Conservation (phyloP, 1,140 invertebrate genomes). For the Schlechtendalia chinensis region DNA sequence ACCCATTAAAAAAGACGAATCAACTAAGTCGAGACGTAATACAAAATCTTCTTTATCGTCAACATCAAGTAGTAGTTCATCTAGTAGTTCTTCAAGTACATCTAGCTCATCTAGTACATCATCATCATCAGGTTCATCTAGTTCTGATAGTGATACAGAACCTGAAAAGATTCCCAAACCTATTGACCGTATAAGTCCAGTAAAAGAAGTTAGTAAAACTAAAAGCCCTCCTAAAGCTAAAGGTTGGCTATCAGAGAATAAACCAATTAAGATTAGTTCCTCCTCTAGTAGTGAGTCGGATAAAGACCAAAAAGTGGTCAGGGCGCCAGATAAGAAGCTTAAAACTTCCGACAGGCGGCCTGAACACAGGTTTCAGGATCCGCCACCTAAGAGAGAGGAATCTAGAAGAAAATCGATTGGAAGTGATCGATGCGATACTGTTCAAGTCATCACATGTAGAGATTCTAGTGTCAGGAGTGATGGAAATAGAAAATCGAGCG, state of each 20-base stretch:
- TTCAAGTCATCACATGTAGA: constrained; percentile 60
- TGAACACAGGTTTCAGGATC: constrained; percentile 71
- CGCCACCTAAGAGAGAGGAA: constrained; percentile 73
- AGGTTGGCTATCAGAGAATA: constrained; percentile 45
- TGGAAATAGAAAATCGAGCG: constrained; percentile 52
- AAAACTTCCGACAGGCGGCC: constrained; percentile 79
- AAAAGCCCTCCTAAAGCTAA: constrained; percentile 52
- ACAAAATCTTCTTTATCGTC: constrained; percentile 55
- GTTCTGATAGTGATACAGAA: constrained; percentile 60
- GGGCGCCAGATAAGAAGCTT: constrained; percentile 78
- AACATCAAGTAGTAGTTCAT: constrained; percentile 55
- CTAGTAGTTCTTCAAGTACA: constrained; percentile 56
- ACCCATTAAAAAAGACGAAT: constrained; percentile 42
- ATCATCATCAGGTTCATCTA: constrained; percentile 58
- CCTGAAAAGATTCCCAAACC: constrained; percentile 37
- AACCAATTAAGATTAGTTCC: constrained; percentile 42
- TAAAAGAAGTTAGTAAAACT: constrained; percentile 52
- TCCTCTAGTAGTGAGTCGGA: constrained; percentile 53
- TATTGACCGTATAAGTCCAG: constrained; percentile 26
- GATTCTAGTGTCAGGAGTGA: constrained; percentile 61
- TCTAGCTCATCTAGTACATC: constrained; percentile 56
- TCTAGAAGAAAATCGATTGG: constrained; percentile 56
- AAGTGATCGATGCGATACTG: constrained; percentile 65
- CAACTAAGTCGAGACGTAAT: constrained; percentile 32
- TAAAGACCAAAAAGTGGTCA: constrained; percentile 63